Percentiles rank a stretch among this genome's conserved stretches.
phyloP scores from a whole-genome alignment of 2,113 vertebrate genomes.

The Miniopterus natalensis region DNA sequence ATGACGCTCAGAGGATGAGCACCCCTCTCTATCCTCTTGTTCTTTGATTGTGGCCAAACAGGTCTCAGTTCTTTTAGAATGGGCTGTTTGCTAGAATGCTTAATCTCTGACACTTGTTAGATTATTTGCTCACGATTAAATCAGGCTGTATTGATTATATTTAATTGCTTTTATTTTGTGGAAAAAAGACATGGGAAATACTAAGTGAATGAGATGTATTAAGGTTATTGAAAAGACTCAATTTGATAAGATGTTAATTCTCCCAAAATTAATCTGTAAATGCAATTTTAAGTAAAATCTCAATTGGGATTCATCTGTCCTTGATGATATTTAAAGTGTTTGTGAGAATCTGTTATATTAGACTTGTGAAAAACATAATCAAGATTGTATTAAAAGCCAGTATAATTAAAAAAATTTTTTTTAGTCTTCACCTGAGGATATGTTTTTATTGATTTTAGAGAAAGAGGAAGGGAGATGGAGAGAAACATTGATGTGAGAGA shows the following conservation, averaged over 20 bases:
- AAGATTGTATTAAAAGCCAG: background rate
- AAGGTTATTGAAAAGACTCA: background rate
- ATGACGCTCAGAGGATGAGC: background rate
- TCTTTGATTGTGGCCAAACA: background rate
- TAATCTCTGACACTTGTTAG: background rate
- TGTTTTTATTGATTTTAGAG: background rate
- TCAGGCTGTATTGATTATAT: background rate
- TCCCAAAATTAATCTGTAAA: conserved; percentile 53
- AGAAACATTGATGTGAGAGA: background rate
- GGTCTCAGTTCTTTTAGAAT: conserved; percentile 25
- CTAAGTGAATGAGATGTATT: conserved; percentile 15
- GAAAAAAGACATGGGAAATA: conserved; percentile 46
- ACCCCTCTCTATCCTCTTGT: background rate
- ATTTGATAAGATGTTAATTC: conserved; percentile 23
- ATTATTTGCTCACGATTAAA: background rate
- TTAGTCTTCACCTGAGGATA: background rate
- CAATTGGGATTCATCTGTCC: background rate
- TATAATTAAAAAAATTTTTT: background rate
- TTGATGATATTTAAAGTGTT: background rate
- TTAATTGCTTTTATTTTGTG: conserved; percentile 10
- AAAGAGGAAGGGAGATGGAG: background rate
- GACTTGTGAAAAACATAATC: background rate
- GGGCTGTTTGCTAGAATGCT: background rate
- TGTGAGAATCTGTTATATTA: background rate
- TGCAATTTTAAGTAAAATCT: conserved; percentile 42